A percentile compares a stretch with the other conserved stretches of the same genome.
phyloP scores from a whole-genome alignment of 2,888 invertebrate species.

The Perithous albicinctus region DNA sequence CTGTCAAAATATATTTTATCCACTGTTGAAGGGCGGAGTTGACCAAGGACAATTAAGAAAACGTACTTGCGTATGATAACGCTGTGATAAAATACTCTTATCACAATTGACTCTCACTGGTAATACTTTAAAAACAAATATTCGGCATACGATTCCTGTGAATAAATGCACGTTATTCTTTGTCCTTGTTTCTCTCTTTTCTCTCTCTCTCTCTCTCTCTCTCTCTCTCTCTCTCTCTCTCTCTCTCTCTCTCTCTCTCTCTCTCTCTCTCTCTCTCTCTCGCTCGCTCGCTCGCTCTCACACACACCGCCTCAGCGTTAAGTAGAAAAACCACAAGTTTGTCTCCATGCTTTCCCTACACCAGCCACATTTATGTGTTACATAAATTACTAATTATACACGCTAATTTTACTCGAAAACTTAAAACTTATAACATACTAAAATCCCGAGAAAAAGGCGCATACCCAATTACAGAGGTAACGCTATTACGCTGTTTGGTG shows the following conservation, averaged over 20 bases:
- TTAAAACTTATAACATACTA: conserved; percentile 40
- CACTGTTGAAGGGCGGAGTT: not conserved
- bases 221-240: conserved; percentile 1
- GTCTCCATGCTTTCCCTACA: conserved; percentile 65
- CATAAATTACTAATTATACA: conserved; percentile 52
- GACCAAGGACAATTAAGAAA: not conserved
- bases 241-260: too few relatives aligned
- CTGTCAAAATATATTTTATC: conserved; percentile 13
- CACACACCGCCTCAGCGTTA: too few relatives aligned
- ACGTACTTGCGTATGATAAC: not conserved
- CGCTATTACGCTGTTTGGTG: conserved; percentile 19
- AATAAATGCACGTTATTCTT: conserved; percentile 39
- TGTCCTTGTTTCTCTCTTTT: not conserved
- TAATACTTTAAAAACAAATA: conserved; percentile 6
- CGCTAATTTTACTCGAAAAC: conserved; percentile 23
- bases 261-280: not conserved
- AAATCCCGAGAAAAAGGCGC: not conserved
- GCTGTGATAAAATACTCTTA: not conserved
- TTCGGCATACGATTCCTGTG: not conserved
- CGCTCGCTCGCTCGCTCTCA: too few relatives aligned
- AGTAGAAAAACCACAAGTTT: conserved; percentile 44
- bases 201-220: not conserved
- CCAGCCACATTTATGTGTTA: conserved; percentile 69
- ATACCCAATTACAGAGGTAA: conserved; percentile 22
- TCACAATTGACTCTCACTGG: not conserved